Evolutionary conservation across 2,888 invertebrate species (phyloP).

Genomic region (Gymnosoma rotundatum): DNA sequence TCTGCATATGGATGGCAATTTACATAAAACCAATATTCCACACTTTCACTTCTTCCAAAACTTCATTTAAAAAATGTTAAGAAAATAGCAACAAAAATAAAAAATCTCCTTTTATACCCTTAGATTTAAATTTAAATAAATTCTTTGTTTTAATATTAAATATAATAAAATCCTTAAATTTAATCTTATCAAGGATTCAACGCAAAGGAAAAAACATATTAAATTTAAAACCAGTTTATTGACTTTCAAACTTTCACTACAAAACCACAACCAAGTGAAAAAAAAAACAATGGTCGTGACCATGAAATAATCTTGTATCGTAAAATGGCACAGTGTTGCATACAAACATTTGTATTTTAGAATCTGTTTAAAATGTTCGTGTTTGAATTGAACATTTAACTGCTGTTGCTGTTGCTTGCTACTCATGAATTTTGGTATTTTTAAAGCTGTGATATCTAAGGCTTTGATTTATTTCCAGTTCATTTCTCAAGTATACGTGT

Average conservation of each 20-base stretch:
- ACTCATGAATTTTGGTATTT: neutral
- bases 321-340: slow-evolving; percentile 2
- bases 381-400: neutral
- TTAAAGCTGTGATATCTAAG: neutral
- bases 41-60: no score
- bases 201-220: neutral
- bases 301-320: neutral
- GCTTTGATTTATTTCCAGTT: slow-evolving; percentile 26
- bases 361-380: slow-evolving; percentile 9
- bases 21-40: no score
- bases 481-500: slow-evolving; percentile 2
- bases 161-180: slow-evolving; percentile 2
- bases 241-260: neutral
- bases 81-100: no score
- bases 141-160: neutral
- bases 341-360: neutral
- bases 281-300: neutral
- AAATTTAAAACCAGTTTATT: slow-evolving; percentile 14
- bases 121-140: neutral
- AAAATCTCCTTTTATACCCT: no score
- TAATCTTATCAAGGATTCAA: neutral
- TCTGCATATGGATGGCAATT: no score
- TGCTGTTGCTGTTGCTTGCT: neutral
- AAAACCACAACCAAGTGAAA: neutral
- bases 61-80: no score